phyloP scores from a whole-genome alignment of 2,113 vertebrate species.

The Ellobius talpinus region DNA sequence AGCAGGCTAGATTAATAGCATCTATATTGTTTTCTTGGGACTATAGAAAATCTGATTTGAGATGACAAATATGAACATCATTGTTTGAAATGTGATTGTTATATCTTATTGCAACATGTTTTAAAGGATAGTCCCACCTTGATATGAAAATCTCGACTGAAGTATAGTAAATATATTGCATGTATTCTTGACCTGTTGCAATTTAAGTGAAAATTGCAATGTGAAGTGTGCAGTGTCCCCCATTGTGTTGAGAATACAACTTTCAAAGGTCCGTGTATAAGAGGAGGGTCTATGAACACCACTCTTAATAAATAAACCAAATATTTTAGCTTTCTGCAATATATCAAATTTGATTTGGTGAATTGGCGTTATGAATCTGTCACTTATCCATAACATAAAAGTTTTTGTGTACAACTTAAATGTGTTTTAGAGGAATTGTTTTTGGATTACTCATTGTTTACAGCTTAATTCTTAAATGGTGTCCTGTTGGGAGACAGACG shows the following conservation, averaged over 20 bases:
- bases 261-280: not conserved
- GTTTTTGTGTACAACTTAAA: not conserved
- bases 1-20: not conserved
- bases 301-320: not conserved
- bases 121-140: not conserved
- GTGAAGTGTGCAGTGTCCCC: not conserved
- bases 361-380: not conserved
- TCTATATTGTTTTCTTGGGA: constrained; percentile 9
- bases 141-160: constrained; percentile 18
- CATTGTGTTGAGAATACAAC: not conserved
- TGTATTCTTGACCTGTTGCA: not conserved
- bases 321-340: not conserved
- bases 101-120: not conserved
- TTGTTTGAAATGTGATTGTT: constrained; percentile 22
- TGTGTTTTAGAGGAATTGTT: not conserved
- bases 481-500: not conserved
- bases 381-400: not conserved
- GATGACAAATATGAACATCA: constrained; percentile 1
- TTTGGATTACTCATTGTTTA: not conserved
- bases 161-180: not conserved
- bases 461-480: not conserved
- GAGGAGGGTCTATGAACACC: not conserved
- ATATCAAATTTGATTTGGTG: not conserved
- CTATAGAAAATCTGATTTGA: constrained; percentile 39
- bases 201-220: not conserved